phyloP scores from a whole-genome alignment of 2,797 vertebrate species.

The Coracias cyanogaster region DNA sequence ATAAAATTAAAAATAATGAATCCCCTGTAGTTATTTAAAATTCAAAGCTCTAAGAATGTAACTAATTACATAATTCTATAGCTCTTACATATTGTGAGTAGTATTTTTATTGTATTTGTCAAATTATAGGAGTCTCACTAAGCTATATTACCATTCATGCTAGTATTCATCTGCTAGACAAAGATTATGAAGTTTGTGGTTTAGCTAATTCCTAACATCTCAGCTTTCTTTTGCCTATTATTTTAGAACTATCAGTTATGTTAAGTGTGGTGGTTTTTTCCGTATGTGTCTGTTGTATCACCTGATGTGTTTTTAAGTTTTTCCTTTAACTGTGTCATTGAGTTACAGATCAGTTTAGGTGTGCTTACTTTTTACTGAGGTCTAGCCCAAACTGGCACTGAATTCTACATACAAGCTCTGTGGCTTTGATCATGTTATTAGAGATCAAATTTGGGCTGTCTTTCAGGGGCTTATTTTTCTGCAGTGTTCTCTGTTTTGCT shows the following conservation, averaged over 20 bases:
- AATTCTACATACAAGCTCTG: neutral
- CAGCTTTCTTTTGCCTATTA: neutral
- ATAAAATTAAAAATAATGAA: slow-evolving; percentile 1
- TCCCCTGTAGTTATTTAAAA: neutral
- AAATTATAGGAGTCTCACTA: neutral
- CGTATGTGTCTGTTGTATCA: neutral
- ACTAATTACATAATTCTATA: neutral
- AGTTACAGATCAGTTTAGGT: neutral
- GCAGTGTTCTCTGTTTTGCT: neutral
- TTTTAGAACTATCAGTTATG: neutral
- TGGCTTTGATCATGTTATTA: neutral
- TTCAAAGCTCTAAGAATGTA: neutral
- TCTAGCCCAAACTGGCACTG: neutral
- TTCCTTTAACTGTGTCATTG: neutral
- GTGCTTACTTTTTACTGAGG: neutral
- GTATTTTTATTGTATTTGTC: neutral
- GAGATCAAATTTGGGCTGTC: neutral
- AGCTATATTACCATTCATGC: neutral
- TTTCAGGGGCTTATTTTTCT: neutral
- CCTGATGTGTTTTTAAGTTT: neutral
- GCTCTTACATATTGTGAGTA: neutral
- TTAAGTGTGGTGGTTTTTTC: neutral
- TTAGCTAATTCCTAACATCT: neutral
- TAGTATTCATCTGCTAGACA: neutral
- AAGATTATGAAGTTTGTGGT: neutral